Base-by-base conservation (phyloP, 2,888 invertebrate species). In the Papilio elwesi region DNA sequence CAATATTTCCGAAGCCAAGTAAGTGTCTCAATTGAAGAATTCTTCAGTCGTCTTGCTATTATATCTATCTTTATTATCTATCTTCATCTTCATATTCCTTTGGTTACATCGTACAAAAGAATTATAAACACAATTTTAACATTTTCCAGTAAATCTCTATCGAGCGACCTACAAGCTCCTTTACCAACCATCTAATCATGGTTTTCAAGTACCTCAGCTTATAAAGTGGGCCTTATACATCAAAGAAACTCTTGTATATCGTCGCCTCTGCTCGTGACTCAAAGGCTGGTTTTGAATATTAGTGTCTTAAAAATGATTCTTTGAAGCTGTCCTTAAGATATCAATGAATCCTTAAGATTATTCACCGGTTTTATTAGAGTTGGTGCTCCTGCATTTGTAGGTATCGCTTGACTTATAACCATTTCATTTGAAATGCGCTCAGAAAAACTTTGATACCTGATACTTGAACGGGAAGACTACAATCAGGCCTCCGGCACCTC, bases 191-290 rank as follows among this genome's bases (percentile, higher is more conserved):
- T 86, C 88, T 90, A 90, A 91, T 91, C 89, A 88, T 82, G 87
- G 81, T 84, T 82, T 84, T 83, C 76, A 82, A 87, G 87, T 82
- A 84, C 83, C 86, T 82, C 83, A 86, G 86, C 85, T 87, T 83
- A 85, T 84, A 85, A 87, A 91, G 89, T 88, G 86, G 86, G 88
- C 88, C 87, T 89, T 88, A 84, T 83, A 91, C 89, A 90, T 91
- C 91, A 92, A 92, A 92, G 88, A 70, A 48, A 65, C 72, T n/a
- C 72, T 68, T 68, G 48, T 67, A 48, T 48, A 48, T 55, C 80
- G 70, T 80, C 83, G 81, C 83, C 77, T 82, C 76, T 73, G 71
- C 75, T 73, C 78, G 76, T 76, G 78, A 80, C 80, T 77, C 76
- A 78, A 80, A 79, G 76, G 77, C 71, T 82, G 85, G 82, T 78